Evolutionary conservation across 2,888 invertebrate species (phyloP).

Genomic region (Gordius sp.): DNA sequence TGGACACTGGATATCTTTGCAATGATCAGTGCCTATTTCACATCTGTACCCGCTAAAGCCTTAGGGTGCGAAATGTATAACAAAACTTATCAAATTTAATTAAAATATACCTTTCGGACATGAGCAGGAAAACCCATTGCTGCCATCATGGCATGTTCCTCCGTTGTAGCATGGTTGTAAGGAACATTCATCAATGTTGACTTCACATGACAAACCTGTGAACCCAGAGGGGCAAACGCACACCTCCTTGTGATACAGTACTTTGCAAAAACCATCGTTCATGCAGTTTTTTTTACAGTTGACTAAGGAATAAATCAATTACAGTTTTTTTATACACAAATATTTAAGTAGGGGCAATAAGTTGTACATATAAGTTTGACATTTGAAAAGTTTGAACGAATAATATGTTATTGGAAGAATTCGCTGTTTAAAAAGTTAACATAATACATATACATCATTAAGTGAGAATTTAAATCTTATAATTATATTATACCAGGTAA

Average conservation of each 20-base stretch:
- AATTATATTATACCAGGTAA: too few species aligned
- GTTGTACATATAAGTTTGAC: too few species aligned
- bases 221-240: slow-evolving; percentile 23
- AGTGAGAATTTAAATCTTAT: too few species aligned
- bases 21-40: slow-evolving; percentile 68
- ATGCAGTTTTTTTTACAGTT: slow-evolving; percentile 36
- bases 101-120: slow-evolving; percentile 23
- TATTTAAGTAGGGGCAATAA: too few species aligned
- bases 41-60: slow-evolving; percentile 61
- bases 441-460: too few species aligned
- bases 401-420: too few species aligned
- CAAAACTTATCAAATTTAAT: slow-evolving; percentile 2
- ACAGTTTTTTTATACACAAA: too few species aligned
- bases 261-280: slow-evolving; percentile 22
- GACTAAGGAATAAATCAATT: slow-evolving; percentile 31
- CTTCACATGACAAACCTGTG: slow-evolving; percentile 24
- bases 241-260: slow-evolving; percentile 19
- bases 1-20: slow-evolving; percentile 63
- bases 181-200: slow-evolving; percentile 51
- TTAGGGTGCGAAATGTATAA: slow-evolving; percentile 18
- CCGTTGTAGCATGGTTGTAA: slow-evolving; percentile 61
- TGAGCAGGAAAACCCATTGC: slow-evolving; percentile 42
- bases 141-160: slow-evolving; percentile 69
- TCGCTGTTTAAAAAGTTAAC: too few species aligned
- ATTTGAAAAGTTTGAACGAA: too few species aligned